These are phyloP conservation scores for Dexiosoma caninum DNA, from an alignment of 2,888 invertebrate species.

Conservation along the genomic window DNA sequence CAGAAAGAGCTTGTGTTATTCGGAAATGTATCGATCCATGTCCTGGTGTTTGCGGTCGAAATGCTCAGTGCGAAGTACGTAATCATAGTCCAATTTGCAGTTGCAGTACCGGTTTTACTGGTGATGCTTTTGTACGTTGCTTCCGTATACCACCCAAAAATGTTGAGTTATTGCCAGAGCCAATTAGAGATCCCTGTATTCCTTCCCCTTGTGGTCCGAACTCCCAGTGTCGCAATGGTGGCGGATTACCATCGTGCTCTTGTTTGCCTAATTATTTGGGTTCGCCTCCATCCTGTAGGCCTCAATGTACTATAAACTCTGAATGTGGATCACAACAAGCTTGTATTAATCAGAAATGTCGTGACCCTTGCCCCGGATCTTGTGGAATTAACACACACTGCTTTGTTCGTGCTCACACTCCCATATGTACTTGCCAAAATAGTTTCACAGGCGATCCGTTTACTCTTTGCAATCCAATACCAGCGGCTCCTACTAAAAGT, in stretches of 20 bases:
- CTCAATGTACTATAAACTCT: conserved; percentile 86
- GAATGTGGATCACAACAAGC: conserved; percentile 85
- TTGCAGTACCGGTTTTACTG: conserved; percentile 82
- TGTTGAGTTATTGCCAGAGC: conserved; percentile 52
- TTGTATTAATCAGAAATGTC: conserved; percentile 86
- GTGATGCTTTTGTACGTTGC: conserved; percentile 80
- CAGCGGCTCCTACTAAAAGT: conserved; percentile 73
- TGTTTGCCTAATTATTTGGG: conserved; percentile 86
- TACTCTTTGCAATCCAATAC: conserved; percentile 79
- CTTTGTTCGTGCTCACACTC: conserved; percentile 83
- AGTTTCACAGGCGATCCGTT: conserved; percentile 83
- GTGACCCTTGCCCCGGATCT: conserved; percentile 83
- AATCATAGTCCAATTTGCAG: conserved; percentile 87
- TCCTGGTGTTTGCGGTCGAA: conserved; percentile 84
- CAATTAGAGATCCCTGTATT: conserved; percentile 81
- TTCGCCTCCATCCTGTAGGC: conserved; percentile 85
- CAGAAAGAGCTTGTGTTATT: conserved; percentile 83
- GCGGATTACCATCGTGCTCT: conserved; percentile 81
- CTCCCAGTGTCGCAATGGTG: conserved; percentile 81
- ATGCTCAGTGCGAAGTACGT: conserved; percentile 85
- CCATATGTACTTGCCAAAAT: conserved; percentile 82
- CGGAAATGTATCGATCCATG: conserved; percentile 86
- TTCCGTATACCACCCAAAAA: conserved; percentile 78
- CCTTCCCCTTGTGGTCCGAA: conserved; percentile 88
- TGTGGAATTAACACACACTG: conserved; percentile 83